Evolutionary conservation across 1,140 invertebrate genomes (phyloP).

Genomic region (Thaumatotibia leucotreta): DNA sequence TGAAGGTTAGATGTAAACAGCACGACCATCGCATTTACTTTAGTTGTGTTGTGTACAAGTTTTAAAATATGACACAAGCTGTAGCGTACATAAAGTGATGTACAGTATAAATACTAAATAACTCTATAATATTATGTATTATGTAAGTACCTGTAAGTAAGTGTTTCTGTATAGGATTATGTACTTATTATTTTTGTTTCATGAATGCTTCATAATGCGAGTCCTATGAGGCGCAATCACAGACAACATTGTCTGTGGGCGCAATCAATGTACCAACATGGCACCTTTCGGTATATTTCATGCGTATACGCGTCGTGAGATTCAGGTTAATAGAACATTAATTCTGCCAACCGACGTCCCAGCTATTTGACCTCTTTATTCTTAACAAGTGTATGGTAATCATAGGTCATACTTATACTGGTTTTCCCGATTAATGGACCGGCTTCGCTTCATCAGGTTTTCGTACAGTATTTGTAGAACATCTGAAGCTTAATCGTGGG

Average conservation of each 20-base stretch:
- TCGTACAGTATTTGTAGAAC: not conserved
- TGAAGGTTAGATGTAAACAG: too few species aligned
- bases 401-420: not conserved
- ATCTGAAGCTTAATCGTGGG: not conserved
- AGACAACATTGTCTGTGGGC: too few species aligned
- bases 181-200: too few species aligned
- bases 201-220: not conserved
- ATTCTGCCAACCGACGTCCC: not conserved
- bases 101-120: too few species aligned
- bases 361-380: slow-evolving; percentile 32
- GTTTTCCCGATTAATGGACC: not conserved
- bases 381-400: not conserved
- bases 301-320: slow-evolving; percentile 23
- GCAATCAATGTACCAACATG: slow-evolving; percentile 19
- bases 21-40: too few species aligned
- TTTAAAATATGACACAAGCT: too few species aligned
- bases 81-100: too few species aligned
- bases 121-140: too few species aligned
- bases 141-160: too few species aligned
- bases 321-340: slow-evolving; percentile 32
- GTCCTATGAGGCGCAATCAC: too few species aligned
- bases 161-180: too few species aligned
- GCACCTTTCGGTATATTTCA: slow-evolving; percentile 19
- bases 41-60: too few species aligned
- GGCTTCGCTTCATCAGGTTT: not conserved